phyloP scores from a whole-genome alignment of 2,797 vertebrate genomes.

The Pseudochirops corinnae region DNA sequence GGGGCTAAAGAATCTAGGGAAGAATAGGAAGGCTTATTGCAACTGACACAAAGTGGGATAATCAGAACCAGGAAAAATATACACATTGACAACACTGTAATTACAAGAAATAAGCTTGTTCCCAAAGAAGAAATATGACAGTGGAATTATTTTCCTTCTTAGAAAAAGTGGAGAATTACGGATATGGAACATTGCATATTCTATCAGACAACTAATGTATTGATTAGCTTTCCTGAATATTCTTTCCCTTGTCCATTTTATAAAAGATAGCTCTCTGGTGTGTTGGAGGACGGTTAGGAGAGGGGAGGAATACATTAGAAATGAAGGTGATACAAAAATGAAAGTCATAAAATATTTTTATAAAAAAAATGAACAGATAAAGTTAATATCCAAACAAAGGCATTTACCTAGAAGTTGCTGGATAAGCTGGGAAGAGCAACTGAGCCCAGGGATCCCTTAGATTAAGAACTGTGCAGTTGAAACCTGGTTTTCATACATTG shows the following conservation, averaged over 20 bases:
- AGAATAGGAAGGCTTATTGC: background rate
- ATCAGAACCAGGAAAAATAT: background rate
- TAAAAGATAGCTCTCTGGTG: background rate
- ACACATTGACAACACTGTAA: background rate
- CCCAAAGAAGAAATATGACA: background rate
- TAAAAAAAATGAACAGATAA: background rate
- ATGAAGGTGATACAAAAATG: background rate
- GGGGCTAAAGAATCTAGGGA: background rate
- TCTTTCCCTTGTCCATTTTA: background rate
- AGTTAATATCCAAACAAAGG: background rate
- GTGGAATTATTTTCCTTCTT: background rate
- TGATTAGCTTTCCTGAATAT: background rate
- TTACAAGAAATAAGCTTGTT: background rate
- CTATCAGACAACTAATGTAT: background rate
- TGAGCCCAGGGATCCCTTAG: background rate
- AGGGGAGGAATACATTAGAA: background rate
- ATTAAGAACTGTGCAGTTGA: background rate
- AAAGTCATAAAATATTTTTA: background rate
- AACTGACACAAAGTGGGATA: background rate
- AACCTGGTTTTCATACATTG: background rate
- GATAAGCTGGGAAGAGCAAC: background rate
- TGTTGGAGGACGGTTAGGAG: background rate
- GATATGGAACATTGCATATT: background rate
- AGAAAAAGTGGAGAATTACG: background rate
- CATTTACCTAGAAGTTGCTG: slow-evolving; percentile 11